Percentiles rank a stretch among this genome's conserved stretches.
Evolutionary conservation across 2,797 vertebrate genomes (phyloP).

Genomic region (Acipenser ruthenus): DNA sequence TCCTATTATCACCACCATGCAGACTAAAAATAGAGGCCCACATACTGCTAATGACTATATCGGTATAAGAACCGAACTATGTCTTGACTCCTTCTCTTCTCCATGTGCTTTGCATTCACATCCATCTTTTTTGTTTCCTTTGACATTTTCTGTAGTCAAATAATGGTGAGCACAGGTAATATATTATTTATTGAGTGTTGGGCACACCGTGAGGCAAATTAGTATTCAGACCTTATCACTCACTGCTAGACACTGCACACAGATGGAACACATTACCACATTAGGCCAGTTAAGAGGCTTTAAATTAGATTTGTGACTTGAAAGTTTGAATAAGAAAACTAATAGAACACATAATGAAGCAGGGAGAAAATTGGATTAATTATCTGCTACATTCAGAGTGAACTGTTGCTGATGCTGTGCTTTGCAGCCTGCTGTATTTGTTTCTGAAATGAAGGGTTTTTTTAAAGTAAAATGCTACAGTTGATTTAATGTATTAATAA

Average conservation of each 20-base stretch:
- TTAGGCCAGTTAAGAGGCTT: slow-evolving; percentile 58
- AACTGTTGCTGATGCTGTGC: slow-evolving; percentile 36
- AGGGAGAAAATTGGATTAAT: slow-evolving; percentile 56
- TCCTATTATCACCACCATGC: too few species aligned
- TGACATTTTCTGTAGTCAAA: neutral
- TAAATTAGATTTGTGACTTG: slow-evolving; percentile 68
- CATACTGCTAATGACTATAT: too few species aligned
- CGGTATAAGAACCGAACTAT: too few species aligned
- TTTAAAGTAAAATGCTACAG: neutral
- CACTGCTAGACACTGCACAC: slow-evolving; percentile 39
- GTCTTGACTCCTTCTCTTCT: too few species aligned
- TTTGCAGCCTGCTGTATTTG: slow-evolving; percentile 18
- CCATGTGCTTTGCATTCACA: too few species aligned
- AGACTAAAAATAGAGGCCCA: too few species aligned
- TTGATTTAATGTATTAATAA: neutral
- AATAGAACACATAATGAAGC: slow-evolving; percentile 62
- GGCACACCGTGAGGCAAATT: slow-evolving; percentile 40
- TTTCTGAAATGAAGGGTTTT: neutral
- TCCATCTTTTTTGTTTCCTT: neutral
- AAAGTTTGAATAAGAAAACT: slow-evolving; percentile 65
- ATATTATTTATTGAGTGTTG: slow-evolving; percentile 39
- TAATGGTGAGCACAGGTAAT: too few species aligned
- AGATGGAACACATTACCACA: slow-evolving; percentile 50
- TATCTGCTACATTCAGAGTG: slow-evolving; percentile 47
- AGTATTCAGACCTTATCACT: slow-evolving; percentile 45